A percentile compares a stretch with the other conserved stretches of the same genome.
Evolutionary conservation across 2,888 invertebrate species (phyloP).

Genomic region (Frankliniella intonsa): DNA sequence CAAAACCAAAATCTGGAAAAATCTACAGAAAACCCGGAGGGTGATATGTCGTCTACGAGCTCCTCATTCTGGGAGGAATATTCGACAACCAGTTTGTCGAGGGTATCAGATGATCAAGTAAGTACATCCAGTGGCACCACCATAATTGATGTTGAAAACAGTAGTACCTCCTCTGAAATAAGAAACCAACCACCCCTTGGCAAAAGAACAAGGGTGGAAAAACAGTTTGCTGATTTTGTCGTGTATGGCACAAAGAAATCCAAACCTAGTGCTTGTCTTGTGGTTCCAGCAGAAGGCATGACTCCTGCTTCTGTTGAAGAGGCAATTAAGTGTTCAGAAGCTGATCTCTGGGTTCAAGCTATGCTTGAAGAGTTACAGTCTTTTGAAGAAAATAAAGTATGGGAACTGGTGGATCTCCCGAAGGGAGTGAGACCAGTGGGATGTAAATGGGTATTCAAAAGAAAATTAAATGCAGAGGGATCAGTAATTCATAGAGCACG

Average conservation of each 20-base stretch:
- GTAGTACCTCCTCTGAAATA: not conserved
- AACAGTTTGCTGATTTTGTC: not conserved
- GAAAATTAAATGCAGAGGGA: not conserved
- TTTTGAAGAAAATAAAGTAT: slow-evolving; percentile 14
- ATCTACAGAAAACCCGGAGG: not conserved
- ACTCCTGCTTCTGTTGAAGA: not conserved
- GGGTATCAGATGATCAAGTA: not conserved
- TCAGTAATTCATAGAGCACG: slow-evolving; percentile 2
- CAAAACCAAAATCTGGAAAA: not conserved
- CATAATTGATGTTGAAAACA: not conserved
- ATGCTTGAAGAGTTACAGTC: slow-evolving; percentile 13
- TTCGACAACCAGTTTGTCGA: not conserved
- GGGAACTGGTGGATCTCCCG: slow-evolving; percentile 21
- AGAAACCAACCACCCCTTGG: not conserved
- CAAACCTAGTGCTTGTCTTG: not conserved
- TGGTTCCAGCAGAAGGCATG: not conserved
- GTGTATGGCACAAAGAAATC: not conserved
- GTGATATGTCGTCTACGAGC: not conserved
- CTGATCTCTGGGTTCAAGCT: slow-evolving; percentile 19
- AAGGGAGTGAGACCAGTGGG: not conserved
- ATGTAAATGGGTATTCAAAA: slow-evolving; percentile 11
- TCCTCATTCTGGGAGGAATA: no score
- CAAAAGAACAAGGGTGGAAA: not conserved
- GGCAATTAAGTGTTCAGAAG: not conserved
- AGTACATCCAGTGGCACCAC: not conserved